Evolutionary conservation across 2,113 vertebrate genomes (phyloP), one percentile per base, ranked within the genome.

Genomic region (Meles meles): DNA sequence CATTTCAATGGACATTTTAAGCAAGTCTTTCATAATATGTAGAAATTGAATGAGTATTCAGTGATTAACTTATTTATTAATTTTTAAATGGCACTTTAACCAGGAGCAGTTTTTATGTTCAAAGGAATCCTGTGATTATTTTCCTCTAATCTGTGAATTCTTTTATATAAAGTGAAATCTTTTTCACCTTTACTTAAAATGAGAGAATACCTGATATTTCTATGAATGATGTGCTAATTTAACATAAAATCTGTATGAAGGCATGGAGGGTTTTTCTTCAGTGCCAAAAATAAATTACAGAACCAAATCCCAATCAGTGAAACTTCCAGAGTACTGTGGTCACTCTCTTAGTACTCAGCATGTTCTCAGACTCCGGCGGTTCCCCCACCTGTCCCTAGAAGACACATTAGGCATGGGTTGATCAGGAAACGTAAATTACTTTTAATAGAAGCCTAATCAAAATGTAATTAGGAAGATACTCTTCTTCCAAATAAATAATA

Each of bases 31-130:
- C 18, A 37, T 88, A 76, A 39, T 85, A 34, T 69, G 6, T 86
- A 65, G 29, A 92, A 94, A 88, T 93, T 63, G 29, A 94, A 74
- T 76, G 42, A 6, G 34, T 90, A 57, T 63, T 88, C 42, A 93
- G 25, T 89, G 37, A 92, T 34, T 89, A 79, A 76, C 42, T 69
- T 93, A 72, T 90, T 86, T 6, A n/a, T 23, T 82, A n/a, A 94
- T 79, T 95, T 93, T 90, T 39, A 93, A 90, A 71, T 82, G 47
- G 2, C 65, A 61, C 82, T 95, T 82, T 76, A 93, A 84, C 39
- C 90, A 44, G 39, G 42, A 79, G 21, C 14, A 34, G 6, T 74
- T 93, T 96, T 81, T 65, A 67, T 82, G 52, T 86, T 87, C 59
- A 93, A 39, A 39, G 69, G n/a, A 96, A 39, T 21, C 39, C 57